These are phyloP conservation scores for Drosophila auraria DNA, from an alignment of 1,140 invertebrate genomes.

Conservation along the genomic window DNA sequence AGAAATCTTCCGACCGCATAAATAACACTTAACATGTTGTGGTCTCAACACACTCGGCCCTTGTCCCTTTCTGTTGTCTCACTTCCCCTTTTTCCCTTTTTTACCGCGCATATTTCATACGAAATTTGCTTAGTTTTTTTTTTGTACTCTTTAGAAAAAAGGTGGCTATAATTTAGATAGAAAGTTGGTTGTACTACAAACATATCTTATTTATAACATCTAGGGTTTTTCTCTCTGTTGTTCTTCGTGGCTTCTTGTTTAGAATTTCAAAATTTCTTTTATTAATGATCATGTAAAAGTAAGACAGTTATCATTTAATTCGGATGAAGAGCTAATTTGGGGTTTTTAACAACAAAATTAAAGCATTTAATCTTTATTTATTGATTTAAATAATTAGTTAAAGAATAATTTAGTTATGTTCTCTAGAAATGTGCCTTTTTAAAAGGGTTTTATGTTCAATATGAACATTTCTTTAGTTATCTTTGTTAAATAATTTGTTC, in stretches of 20 bases:
- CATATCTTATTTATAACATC: slow-evolving; percentile 9
- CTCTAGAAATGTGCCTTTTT: too few species aligned
- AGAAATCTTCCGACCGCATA: slow-evolving; percentile 72
- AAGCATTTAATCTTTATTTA: too few species aligned
- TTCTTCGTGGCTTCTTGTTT: neutral
- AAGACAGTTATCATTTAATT: neutral
- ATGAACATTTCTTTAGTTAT: neutral
- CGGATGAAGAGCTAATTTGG: neutral
- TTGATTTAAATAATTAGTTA: neutral
- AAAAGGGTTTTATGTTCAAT: neutral
- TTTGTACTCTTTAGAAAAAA: slow-evolving; percentile 18
- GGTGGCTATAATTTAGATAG: slow-evolving; percentile 13
- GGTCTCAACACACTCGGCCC: slow-evolving; percentile 50
- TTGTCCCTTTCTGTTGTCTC: slow-evolving; percentile 47
- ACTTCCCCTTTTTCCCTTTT: slow-evolving; percentile 12
- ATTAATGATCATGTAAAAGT: slow-evolving; percentile 1
- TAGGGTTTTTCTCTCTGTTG: neutral
- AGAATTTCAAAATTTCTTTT: slow-evolving; percentile 12
- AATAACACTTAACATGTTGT: slow-evolving; percentile 76
- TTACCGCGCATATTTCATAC: slow-evolving; percentile 31
- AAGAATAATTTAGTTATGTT: too few species aligned
- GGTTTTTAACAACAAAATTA: neutral
- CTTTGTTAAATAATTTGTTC: neutral
- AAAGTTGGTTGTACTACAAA: slow-evolving; percentile 15
- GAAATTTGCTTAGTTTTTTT: slow-evolving; percentile 27